Percentiles rank a stretch among this genome's conserved stretches.
These are phyloP conservation scores for Alentia gelatinosa DNA, from an alignment of 2,888 invertebrate species.

Conservation along the genomic window DNA sequence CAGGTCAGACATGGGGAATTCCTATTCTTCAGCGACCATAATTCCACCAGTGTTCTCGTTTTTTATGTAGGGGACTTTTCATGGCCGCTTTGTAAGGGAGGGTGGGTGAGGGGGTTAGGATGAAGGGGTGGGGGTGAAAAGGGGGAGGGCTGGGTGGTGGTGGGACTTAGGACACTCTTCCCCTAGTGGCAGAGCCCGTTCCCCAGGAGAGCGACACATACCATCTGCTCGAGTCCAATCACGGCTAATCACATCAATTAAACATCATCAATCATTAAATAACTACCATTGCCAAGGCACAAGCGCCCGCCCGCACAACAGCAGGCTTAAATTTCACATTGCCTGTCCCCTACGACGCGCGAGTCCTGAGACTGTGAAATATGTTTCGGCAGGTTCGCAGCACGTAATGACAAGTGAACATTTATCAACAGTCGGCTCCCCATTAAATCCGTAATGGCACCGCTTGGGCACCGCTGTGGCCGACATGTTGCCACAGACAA, in stretches of 20 bases:
- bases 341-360: background rate
- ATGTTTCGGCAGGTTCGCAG: background rate
- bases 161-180: background rate
- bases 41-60: background rate
- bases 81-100: background rate
- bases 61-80: background rate
- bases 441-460: conserved; percentile 47
- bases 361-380: background rate
- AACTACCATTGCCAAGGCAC: conserved; percentile 31
- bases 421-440: conserved; percentile 22
- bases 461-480: conserved; percentile 34
- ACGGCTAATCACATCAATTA: conserved; percentile 44
- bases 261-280: conserved; percentile 50
- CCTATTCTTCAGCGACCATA: background rate
- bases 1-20: background rate
- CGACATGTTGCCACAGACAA: conserved; percentile 47
- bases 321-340: conserved; percentile 45
- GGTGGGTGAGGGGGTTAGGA: too few relatives aligned
- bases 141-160: background rate
- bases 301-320: conserved; percentile 22
- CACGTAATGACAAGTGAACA: conserved; percentile 41
- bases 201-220: conserved; percentile 41
- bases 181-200: background rate
- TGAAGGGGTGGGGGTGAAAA: background rate
- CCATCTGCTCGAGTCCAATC: conserved; percentile 42